Base-by-base conservation (phyloP, 1,140 invertebrate genomes). In the Cyclina sinensis region DNA sequence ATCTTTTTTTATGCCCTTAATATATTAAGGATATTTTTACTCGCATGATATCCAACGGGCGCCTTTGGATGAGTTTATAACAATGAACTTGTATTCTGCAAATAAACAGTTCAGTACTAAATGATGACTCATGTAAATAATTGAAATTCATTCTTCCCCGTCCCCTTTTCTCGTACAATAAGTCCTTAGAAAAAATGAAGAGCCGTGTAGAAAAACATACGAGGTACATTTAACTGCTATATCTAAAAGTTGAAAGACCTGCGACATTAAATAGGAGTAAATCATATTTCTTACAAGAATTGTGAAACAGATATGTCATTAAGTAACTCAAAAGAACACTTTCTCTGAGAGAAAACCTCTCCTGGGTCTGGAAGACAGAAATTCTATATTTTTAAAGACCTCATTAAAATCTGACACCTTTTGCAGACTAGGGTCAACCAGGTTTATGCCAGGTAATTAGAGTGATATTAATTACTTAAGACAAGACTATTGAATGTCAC, bases 401-500 rank as follows among this genome's bases (percentile, higher is more conserved):
- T 32, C 62, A 65, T 65, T 65, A 35, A 65, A 30, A 65, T 65
- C 12, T 65, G 62, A 65, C 62, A 65, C 62, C 24, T 65, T 35
- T 14, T 5, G 18, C 62, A 65, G 30, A 65, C 62, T 65, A 57
- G 62, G 62, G 12, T 65, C n/a, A 65, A 7, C 24, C 3, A 65
- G 24, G 1, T 35, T 65, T 30, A 35, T 2, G 12, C n/a, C 1
- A 7, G 18, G 62, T 35, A 65, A 30, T 65, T 65, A 65, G n/a
- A 65, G 18, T 35, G n/a, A 65, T 65, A 65, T 65, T 65, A 12
- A 65, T 65, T 30, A 30, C 62, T 18, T 32, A 65, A 65, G 62
- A 65, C 62, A 65, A 65, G 62, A 65, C 62, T 65, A 65, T 65
- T 65, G 62, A 65, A 65, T 65, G 62, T 65, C 62, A 65, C 5